These are phyloP conservation scores for Drosophila parvula DNA, from an alignment of 1,140 invertebrate species.

Conservation along the genomic window DNA sequence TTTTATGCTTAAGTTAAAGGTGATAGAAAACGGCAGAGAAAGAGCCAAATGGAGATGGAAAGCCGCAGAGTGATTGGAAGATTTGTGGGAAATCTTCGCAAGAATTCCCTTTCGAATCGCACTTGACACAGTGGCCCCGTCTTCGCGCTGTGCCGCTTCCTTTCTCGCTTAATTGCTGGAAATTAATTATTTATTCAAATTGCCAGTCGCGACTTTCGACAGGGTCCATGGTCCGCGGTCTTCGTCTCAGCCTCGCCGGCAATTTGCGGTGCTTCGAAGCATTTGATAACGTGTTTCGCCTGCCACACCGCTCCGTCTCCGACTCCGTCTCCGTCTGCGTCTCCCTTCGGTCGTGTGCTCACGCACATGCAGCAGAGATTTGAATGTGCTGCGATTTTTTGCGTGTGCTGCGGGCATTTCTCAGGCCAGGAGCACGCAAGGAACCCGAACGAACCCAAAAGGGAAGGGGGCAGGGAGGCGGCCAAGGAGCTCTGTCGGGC, in stretches of 20 bases:
- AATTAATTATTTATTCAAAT: conserved; percentile 84
- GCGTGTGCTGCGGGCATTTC: conserved; percentile 73
- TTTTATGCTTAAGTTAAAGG: conserved; percentile 41
- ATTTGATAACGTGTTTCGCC: conserved; percentile 72
- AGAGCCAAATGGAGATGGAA: neutral
- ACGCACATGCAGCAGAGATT: conserved; percentile 75
- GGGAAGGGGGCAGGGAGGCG: neutral
- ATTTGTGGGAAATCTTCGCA: conserved; percentile 3
- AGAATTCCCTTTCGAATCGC: conserved; percentile 3
- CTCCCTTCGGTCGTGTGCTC: conserved; percentile 30
- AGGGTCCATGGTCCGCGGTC: neutral
- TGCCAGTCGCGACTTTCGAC: conserved; percentile 61
- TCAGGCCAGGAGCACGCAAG: conserved; percentile 65
- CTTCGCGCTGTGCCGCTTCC: conserved; percentile 21
- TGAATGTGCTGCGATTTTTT: conserved; percentile 79
- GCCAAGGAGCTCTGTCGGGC: neutral
- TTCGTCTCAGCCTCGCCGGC: conserved; percentile 11
- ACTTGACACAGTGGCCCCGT: conserved; percentile 50
- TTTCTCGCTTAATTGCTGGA: conserved; percentile 70
- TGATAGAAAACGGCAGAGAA: conserved; percentile 7
- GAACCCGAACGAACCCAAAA: neutral
- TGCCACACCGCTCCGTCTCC: neutral
- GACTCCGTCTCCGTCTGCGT: neutral
- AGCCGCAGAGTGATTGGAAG: conserved; percentile 11
- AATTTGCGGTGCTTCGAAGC: conserved; percentile 60